Evolutionary conservation across 2,888 invertebrate genomes (phyloP), one percentile per base, ranked within the genome.

Genomic region (Dynastes grantii): DNA sequence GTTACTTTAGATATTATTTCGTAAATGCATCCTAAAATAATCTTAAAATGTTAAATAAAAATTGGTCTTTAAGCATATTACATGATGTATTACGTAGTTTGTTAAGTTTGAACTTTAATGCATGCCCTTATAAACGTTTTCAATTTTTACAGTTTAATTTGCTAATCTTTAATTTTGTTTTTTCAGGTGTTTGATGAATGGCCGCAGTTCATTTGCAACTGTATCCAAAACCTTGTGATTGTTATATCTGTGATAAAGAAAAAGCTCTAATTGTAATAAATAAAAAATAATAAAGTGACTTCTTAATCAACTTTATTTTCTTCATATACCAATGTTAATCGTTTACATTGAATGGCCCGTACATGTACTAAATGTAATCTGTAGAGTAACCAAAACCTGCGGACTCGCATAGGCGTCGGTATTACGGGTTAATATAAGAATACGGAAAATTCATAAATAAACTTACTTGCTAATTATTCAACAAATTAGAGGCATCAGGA

Each of bases 1-100:
- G 22, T 71, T 71, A 51, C 29, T 55, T 71, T 71, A 71, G 55
- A 58, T 16, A 58, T 58, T 58, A 8, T 71, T 55, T 71, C 37
- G 22, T 37, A 71, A 71, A 71, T 71, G 71, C 71, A 71, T 71
- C 71, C 55, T 71, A 58, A 71, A 71, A 37, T 16, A 55, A 71
- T 67, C 40, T 32, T 71, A 71, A 71, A 71, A 58, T 71, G 58
- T 55, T 40, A 37, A 58, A 68, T 58, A 58, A 58, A n/a, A n/a
- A 67, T 67, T 45, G 40, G 16, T 58, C 16, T 22, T 58, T 58
- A 58, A 58, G 55, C 2, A 16, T 45, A 58, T 58, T 58, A 58
- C 22, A 22, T 58, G n/a, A 58, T 58, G 22, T 55, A 45, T 55
- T n/a, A 55, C 22, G n/a, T 58, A 58, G 22, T 58, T 58, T 58